A percentile compares a stretch with the other conserved stretches of the same genome.
Evolutionary conservation across 1,140 invertebrate species (phyloP).

Genomic region (Whitmania pigra): DNA sequence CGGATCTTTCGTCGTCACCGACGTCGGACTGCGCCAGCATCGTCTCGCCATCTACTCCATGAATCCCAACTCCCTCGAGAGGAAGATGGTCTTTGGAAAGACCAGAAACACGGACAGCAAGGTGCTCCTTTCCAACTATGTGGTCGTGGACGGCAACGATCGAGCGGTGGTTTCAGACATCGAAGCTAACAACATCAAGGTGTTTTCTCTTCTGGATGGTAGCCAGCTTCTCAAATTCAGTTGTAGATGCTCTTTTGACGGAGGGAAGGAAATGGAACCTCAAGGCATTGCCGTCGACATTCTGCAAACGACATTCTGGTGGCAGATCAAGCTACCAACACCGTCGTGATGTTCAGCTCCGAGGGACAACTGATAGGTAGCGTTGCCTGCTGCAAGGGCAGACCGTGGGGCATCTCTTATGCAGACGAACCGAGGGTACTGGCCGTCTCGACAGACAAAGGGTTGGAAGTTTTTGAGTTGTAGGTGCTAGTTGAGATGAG

Average conservation of each 20-base stretch:
- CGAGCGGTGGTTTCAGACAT: constrained; percentile 14
- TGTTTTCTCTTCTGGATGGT: neutral
- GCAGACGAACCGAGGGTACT: neutral
- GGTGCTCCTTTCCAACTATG: constrained; percentile 10
- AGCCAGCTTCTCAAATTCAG: constrained; percentile 15
- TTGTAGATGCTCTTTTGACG: constrained; percentile 1
- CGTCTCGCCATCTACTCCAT: neutral
- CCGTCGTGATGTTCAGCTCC: constrained; percentile 10
- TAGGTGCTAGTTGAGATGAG: neutral
- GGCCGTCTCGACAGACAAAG: constrained; percentile 8
- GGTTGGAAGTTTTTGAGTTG: constrained; percentile 15
- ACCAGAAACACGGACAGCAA: neutral
- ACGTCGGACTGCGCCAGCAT: neutral
- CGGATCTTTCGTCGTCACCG: constrained; percentile 14
- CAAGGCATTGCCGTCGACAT: constrained; percentile 12
- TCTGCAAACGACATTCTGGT: constrained; percentile 16
- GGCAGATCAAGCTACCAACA: constrained; percentile 10
- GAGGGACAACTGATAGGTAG: constrained; percentile 12
- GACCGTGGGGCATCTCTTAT: constrained; percentile 7
- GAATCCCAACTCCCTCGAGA: neutral
- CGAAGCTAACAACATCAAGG: constrained; percentile 10
- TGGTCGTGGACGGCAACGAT: constrained; percentile 10
- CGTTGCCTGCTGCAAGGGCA: neutral
- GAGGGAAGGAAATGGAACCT: constrained; percentile 10
- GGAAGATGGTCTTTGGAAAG: constrained; percentile 9